phyloP scores from a whole-genome alignment of 2,113 vertebrate genomes.

The Mormoops blainvillei region DNA sequence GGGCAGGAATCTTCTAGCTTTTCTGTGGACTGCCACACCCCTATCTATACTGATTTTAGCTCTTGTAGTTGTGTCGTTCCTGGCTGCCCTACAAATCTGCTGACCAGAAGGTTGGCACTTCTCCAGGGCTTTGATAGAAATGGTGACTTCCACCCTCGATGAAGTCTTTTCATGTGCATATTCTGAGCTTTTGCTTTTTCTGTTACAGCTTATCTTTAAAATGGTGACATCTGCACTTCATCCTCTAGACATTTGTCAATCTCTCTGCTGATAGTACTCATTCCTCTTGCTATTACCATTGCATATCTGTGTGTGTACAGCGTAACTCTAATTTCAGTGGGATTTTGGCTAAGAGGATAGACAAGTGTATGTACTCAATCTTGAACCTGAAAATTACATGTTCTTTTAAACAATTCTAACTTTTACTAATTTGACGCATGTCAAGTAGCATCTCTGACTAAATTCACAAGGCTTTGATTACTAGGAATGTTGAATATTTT shows the following conservation, averaged over 20 bases:
- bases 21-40: not conserved
- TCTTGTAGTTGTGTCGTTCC: not conserved
- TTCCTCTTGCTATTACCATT: not conserved
- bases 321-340: not conserved
- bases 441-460: not conserved
- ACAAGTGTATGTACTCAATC: not conserved
- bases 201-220: not conserved
- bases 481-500: not conserved
- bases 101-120: not conserved
- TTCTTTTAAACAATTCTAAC: slow-evolving; percentile 31
- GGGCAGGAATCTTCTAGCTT: not conserved
- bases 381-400: slow-evolving; percentile 1
- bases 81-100: not conserved
- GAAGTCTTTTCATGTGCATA: not conserved
- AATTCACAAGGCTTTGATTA: not conserved
- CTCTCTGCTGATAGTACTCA: not conserved
- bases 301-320: not conserved
- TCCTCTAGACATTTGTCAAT: not conserved
- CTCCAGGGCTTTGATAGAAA: not conserved
- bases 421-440: not conserved
- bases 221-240: not conserved
- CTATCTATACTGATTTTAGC: not conserved
- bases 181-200: not conserved
- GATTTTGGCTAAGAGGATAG: not conserved
- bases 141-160: not conserved